Base-by-base conservation (phyloP, 2,888 invertebrate species). In the Oscheius sp. region DNA sequence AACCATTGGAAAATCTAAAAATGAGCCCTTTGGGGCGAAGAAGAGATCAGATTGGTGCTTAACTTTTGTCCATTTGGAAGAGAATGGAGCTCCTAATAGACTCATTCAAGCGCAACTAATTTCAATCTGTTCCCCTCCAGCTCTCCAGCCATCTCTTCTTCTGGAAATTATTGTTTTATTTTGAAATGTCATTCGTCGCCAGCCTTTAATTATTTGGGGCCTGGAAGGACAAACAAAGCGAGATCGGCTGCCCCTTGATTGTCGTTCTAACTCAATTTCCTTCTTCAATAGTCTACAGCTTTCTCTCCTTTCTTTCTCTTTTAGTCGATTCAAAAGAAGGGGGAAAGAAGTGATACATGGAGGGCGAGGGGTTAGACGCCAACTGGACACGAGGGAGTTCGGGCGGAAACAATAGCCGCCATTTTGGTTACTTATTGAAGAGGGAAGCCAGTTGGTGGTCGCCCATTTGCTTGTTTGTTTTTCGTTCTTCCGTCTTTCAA, bases 221-320 rank as follows among this genome's bases (percentile, higher is more conserved):
- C 57, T 57, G 29, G 5, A 33, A 57, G n/a, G 57, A 33, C 34
- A 39, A 39, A 57, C 57, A 39, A 29, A 39, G 34, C 15, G 55
- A n/a, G 52, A 52, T 52, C 31, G 31, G 23, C 33, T 29, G 31
- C n/a, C 23, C 10, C 27, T 52, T 52, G 27, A 52, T 52, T 52
- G 52, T 52, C 52, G 52, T 52, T 52, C 52, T 42, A 52, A 52
- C 52, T 52, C 1, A 25, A 52, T 52, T 52, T 25, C 29, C 23
- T 27, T 23, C 27, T 29, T 4, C 27, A 27, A n/a, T 52, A 27
- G n/a, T 52, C 42, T 42, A 10, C 12, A 42, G 17, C 42, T 42
- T 42, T 17, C 17, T n/a, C n/a, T n/a, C n/a, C n/a, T n/a, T n/a
- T n/a, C n/a, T n/a, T n/a, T n/a, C n/a, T n/a, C n/a, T n/a, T n/a